Conservation (phyloP, 2,797 vertebrate genomes). For the Halcyon smyrnensis region DNA sequence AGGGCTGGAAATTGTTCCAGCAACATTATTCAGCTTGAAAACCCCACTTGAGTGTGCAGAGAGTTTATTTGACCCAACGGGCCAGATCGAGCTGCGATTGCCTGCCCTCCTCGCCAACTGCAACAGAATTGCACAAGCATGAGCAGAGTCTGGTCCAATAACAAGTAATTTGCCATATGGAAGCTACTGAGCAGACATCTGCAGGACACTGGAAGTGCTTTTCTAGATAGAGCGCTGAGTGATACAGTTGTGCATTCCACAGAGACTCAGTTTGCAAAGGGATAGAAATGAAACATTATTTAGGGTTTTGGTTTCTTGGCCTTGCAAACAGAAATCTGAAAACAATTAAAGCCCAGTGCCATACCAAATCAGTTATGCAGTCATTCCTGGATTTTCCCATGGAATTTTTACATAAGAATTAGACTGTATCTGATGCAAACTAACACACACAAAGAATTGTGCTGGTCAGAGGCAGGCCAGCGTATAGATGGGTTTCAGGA, state of each 20-base stretch:
- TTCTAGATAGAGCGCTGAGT: constrained; percentile 37
- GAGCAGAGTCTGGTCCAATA: constrained; percentile 64
- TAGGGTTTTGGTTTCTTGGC: constrained; percentile 74
- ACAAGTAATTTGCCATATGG: constrained; percentile 75
- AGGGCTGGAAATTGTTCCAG: constrained; percentile 48
- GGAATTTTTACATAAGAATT: constrained; percentile 77
- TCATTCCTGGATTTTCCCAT: constrained; percentile 77
- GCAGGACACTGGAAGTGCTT: constrained; percentile 71
- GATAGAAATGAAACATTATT: constrained; percentile 57
- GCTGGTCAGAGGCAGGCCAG: constrained; percentile 30
- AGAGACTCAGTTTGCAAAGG: constrained; percentile 53
- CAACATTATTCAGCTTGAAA: constrained; percentile 45
- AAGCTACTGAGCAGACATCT: constrained; percentile 76
- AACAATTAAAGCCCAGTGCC: constrained; percentile 77
- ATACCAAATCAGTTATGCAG: constrained; percentile 77
- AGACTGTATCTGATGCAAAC: constrained; percentile 32
- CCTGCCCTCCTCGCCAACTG: constrained; percentile 51
- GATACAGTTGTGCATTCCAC: constrained; percentile 67
- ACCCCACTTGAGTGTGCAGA: background rate
- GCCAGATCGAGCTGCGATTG: constrained; percentile 46
- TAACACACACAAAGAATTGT: constrained; percentile 47
- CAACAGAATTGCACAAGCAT: constrained; percentile 66
- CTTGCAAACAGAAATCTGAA: constrained; percentile 70
- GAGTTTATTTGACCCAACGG: constrained; percentile 60
- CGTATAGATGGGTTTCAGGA: background rate